These are phyloP conservation scores for Carcinoscorpius rotundicauda DNA, from an alignment of 1,140 invertebrate species.

Conservation along the genomic window DNA sequence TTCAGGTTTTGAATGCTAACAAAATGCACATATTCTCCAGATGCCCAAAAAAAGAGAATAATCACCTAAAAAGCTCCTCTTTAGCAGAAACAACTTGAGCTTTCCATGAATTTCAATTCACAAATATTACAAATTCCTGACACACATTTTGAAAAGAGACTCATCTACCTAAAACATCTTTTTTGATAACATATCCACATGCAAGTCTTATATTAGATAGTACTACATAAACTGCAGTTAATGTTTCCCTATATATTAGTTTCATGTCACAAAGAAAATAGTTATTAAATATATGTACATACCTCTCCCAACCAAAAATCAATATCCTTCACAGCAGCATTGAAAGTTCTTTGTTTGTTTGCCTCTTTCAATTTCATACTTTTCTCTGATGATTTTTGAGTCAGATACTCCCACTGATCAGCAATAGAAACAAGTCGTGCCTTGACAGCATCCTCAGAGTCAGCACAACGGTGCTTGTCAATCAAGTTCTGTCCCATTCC, in stretches of 20 bases:
- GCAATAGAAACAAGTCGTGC: slow-evolving; percentile 84
- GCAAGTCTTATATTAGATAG: not conserved
- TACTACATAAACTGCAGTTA: not conserved
- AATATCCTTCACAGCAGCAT: slow-evolving; percentile 98
- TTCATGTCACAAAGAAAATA: not conserved
- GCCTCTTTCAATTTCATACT: slow-evolving; percentile 93
- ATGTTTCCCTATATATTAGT: not conserved
- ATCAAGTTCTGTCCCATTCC: slow-evolving; percentile 93
- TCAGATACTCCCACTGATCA: slow-evolving; percentile 97
- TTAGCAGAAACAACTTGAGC: too few species aligned
- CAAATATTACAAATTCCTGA: not conserved
- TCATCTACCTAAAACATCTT: not conserved
- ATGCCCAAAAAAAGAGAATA: too few species aligned
- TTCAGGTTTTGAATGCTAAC: too few species aligned
- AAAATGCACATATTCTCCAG: too few species aligned
- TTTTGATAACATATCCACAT: not conserved
- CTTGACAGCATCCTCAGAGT: slow-evolving; percentile 78
- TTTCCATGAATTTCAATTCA: not conserved
- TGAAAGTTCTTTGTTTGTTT: slow-evolving; percentile 96
- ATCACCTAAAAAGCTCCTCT: too few species aligned
- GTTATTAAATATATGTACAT: slow-evolving; percentile 1
- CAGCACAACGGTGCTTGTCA: slow-evolving; percentile 77
- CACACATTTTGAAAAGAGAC: not conserved
- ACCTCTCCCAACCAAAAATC: slow-evolving; percentile 99
- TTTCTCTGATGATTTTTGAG: slow-evolving; percentile 95